Evolutionary conservation across 2,113 vertebrate genomes (phyloP).

Genomic region (Turnix velox): DNA sequence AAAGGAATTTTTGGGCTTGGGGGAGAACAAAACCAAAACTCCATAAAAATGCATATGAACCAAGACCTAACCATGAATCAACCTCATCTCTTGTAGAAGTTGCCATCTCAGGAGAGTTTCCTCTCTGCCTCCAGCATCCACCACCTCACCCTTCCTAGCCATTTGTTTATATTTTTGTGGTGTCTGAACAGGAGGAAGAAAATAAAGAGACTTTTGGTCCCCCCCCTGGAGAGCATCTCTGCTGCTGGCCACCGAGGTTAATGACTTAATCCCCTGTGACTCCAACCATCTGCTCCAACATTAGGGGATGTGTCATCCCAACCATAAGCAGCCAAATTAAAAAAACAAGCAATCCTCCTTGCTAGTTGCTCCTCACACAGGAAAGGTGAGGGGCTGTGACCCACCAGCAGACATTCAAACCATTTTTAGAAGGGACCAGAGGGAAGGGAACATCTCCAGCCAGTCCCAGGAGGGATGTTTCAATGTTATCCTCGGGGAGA

Average conservation of each 20-base stretch:
- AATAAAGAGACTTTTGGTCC: neutral
- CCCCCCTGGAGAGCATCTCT: neutral
- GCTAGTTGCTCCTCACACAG: neutral
- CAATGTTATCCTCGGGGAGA: too few species aligned
- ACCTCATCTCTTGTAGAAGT: neutral
- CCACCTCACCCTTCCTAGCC: neutral
- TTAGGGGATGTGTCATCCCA: neutral
- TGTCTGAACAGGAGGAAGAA: neutral
- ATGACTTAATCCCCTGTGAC: conserved; percentile 25
- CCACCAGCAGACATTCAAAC: neutral
- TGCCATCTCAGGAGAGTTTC: neutral
- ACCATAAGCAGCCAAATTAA: neutral
- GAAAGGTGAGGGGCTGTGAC: neutral
- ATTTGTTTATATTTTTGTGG: neutral
- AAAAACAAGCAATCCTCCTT: neutral
- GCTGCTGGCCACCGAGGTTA: conserved; percentile 26
- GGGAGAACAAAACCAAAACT: neutral
- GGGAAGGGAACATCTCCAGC: neutral
- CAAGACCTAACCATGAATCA: neutral
- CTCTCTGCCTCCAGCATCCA: neutral
- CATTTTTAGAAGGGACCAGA: neutral
- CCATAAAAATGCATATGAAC: neutral
- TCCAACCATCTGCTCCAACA: conserved; percentile 28
- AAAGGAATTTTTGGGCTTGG: fast-evolving
- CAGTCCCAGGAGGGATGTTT: neutral